phyloP scores from a whole-genome alignment of 2,113 vertebrate species.

The Stegostoma tigrinum region DNA sequence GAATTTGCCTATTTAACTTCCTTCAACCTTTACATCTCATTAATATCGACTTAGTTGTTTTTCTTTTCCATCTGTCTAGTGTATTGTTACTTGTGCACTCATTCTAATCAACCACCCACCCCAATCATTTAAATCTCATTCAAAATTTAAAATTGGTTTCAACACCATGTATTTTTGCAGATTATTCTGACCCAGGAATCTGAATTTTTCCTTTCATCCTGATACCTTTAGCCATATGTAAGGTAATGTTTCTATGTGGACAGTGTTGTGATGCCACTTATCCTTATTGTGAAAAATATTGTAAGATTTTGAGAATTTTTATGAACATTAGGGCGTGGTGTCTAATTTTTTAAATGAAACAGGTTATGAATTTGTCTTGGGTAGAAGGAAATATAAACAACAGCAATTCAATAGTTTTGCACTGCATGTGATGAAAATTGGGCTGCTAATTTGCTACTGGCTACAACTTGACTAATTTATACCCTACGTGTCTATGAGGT shows the following conservation, averaged over 20 bases:
- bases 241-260: too few species aligned
- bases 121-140: too few species aligned
- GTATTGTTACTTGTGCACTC: background rate
- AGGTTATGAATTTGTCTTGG: background rate
- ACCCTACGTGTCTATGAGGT: background rate
- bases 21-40: background rate
- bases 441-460: too few species aligned
- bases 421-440: too few species aligned
- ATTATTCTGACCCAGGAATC: background rate
- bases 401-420: too few species aligned
- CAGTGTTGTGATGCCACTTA: background rate
- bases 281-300: too few species aligned
- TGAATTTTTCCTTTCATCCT: too few species aligned
- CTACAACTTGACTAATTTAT: too few species aligned
- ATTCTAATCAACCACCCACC: too few species aligned
- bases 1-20: background rate
- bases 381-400: background rate
- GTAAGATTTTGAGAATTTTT: too few species aligned
- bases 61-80: background rate
- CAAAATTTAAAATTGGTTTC: background rate
- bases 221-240: too few species aligned
- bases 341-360: background rate
- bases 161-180: background rate
- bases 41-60: background rate
- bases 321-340: too few species aligned